phyloP scores from a whole-genome alignment of 2,888 invertebrate species.

The Drosophila fulvimacula region DNA sequence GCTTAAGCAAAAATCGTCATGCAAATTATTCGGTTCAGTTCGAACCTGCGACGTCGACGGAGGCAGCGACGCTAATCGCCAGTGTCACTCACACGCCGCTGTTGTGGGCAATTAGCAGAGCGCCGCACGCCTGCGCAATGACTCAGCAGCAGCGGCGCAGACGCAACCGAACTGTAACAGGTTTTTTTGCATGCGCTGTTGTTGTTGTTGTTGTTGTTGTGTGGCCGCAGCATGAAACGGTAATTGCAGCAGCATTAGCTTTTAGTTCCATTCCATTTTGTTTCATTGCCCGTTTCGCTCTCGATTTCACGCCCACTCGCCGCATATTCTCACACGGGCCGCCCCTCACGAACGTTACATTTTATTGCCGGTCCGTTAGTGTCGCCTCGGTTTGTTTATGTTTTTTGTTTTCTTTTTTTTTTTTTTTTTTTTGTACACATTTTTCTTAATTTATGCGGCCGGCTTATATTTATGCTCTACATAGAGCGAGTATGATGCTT shows the following conservation, averaged over 20 bases:
- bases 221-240: constrained; percentile 36
- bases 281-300: constrained; percentile 58
- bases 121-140: constrained; percentile 70
- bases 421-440: constrained; percentile 39
- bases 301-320: constrained; percentile 65
- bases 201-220: constrained; percentile 17
- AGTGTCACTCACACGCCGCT: constrained; percentile 74
- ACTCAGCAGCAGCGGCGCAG: constrained; percentile 52
- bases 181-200: constrained; percentile 35
- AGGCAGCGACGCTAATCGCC: constrained; percentile 65
- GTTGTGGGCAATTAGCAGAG: constrained; percentile 62
- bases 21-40: constrained; percentile 73
- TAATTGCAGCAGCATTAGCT: constrained; percentile 59
- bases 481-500: neutral
- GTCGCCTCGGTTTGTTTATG: constrained; percentile 54
- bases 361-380: constrained; percentile 54
- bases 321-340: constrained; percentile 22
- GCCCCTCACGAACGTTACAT: constrained; percentile 25
- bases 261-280: constrained; percentile 63
- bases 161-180: constrained; percentile 66
- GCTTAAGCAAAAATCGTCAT: constrained; percentile 44
- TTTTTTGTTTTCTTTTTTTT: constrained; percentile 31
- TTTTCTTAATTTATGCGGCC: constrained; percentile 63
- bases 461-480: constrained; percentile 45
- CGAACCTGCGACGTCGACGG: constrained; percentile 17